Percentiles rank a stretch among this genome's conserved stretches.
Conservation (phyloP, 2,888 invertebrate species). For the Archips xylosteana region DNA sequence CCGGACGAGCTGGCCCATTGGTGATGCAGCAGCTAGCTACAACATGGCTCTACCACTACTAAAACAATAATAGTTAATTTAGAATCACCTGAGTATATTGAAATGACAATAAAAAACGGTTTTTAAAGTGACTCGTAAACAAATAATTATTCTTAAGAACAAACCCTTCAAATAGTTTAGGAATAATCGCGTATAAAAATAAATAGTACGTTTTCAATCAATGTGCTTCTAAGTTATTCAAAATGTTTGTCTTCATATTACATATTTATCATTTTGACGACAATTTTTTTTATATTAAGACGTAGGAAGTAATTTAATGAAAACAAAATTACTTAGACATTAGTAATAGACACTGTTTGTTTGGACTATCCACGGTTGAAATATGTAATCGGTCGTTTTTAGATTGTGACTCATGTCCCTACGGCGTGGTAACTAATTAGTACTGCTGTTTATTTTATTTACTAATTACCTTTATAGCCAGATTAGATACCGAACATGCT, state of each 20-base stretch:
- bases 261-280: neutral
- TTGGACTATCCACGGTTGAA: neutral
- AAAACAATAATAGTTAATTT: no score
- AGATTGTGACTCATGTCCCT: neutral
- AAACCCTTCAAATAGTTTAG: no score
- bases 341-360: slow-evolving; percentile 2
- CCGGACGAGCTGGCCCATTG: no score
- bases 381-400: neutral
- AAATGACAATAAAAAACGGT: no score
- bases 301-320: neutral
- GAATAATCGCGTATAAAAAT: no score
- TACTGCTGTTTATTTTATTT: neutral
- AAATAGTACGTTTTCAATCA: no score
- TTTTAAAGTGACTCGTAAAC: no score
- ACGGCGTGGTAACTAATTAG: neutral
- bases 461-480: neutral
- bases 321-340: slow-evolving; percentile 7
- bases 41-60: no score
- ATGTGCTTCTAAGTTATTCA: neutral
- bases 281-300: neutral
- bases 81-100: no score
- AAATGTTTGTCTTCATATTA: neutral
- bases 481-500: neutral
- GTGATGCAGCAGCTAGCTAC: no score
- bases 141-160: no score